A percentile compares a stretch with the other conserved stretches of the same genome.
These are phyloP conservation scores for Spheniscus humboldti DNA, from an alignment of 2,797 vertebrate species.

Conservation along the genomic window DNA sequence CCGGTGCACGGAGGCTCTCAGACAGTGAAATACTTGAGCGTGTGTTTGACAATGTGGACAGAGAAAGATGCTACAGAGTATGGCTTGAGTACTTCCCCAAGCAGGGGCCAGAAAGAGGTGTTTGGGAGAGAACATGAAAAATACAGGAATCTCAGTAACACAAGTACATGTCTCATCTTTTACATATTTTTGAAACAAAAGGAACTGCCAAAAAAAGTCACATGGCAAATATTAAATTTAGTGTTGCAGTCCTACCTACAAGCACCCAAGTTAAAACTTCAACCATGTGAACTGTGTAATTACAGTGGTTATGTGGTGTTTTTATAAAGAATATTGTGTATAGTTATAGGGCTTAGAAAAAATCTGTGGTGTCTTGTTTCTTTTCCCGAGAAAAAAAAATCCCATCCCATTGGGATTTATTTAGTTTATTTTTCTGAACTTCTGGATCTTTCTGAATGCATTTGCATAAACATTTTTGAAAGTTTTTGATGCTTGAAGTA, in stretches of 20 bases:
- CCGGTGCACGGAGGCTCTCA: rapidly evolving
- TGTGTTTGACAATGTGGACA: not conserved
- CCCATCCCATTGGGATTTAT: conserved; percentile 10
- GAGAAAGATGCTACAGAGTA: rapidly evolving
- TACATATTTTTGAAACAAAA: not conserved
- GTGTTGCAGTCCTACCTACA: not conserved
- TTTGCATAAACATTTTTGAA: conserved; percentile 7
- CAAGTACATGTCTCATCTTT: not conserved
- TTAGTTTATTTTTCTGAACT: conserved; percentile 45
- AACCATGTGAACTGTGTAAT: not conserved
- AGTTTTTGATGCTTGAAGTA: not conserved
- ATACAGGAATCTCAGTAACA: not conserved
- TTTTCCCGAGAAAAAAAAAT: not conserved
- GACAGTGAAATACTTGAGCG: not conserved
- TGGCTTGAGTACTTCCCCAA: not conserved
- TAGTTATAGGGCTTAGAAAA: conserved; percentile 37
- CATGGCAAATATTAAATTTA: not conserved
- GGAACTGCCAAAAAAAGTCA: not conserved
- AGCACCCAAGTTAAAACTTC: not conserved
- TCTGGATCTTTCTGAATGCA: conserved; percentile 29
- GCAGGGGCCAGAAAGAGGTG: not conserved
- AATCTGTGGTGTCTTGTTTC: conserved; percentile 16
- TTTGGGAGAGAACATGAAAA: not conserved
- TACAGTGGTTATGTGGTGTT: conserved; percentile 2
- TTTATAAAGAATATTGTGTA: conserved; percentile 18